Percentiles rank a stretch among this genome's conserved stretches.
phyloP scores from a whole-genome alignment of 2,888 invertebrate species.

The Drosophila anomalipes region DNA sequence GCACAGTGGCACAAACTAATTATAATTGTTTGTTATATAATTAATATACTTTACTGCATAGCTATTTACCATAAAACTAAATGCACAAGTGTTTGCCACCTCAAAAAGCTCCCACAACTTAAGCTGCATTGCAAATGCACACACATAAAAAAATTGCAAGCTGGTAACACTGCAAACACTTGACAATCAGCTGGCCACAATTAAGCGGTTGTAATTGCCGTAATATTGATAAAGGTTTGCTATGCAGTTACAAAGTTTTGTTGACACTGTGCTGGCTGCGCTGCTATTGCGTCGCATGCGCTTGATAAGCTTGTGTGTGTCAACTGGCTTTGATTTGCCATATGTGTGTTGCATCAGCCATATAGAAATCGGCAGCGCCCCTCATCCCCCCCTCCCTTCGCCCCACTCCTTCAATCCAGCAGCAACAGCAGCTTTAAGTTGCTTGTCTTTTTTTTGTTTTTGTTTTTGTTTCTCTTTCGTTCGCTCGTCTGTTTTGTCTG shows the following conservation, averaged over 20 bases:
- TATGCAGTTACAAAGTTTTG: conserved; percentile 27
- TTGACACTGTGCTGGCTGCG: conserved; percentile 54
- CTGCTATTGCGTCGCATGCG: conserved; percentile 73
- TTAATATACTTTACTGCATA: neutral
- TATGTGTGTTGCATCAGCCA: conserved; percentile 76
- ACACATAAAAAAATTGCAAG: conserved; percentile 5
- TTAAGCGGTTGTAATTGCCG: neutral
- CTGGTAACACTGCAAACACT: conserved; percentile 9
- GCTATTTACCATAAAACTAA: neutral
- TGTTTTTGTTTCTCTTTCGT: conserved; percentile 41
- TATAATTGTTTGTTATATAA: conserved; percentile 1
- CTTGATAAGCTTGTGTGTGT: conserved; percentile 64
- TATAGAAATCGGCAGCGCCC: conserved; percentile 70
- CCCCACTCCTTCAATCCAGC: conserved; percentile 32
- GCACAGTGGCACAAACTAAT: conserved; percentile 62
- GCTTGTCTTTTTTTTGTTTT: conserved; percentile 61
- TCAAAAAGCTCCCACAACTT: neutral
- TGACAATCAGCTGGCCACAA: neutral
- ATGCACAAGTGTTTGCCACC: neutral
- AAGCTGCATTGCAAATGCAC: neutral
- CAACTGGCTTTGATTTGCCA: conserved; percentile 74
- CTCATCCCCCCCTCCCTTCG: conserved; percentile 58
- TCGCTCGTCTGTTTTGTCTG: conserved; percentile 33
- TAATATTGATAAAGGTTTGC: conserved; percentile 18
- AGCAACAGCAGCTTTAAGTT: conserved; percentile 53